A percentile compares a stretch with the other conserved stretches of the same genome.
These are phyloP conservation scores for Micronycteris hirsuta DNA, from an alignment of 2,113 vertebrate genomes.

Conservation along the genomic window DNA sequence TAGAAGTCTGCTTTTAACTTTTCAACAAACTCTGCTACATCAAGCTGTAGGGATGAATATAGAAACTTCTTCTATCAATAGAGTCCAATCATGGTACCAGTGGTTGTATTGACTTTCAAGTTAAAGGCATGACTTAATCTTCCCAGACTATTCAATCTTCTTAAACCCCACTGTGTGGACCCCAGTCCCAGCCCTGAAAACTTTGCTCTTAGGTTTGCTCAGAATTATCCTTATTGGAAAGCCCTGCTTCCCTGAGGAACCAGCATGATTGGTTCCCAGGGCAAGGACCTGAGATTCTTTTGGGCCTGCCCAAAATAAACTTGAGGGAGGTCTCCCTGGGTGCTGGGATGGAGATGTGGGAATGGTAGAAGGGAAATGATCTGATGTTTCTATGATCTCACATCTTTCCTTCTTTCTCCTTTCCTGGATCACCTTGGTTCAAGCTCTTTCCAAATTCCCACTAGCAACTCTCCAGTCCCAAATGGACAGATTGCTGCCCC, in stretches of 20 bases:
- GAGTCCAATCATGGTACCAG: not conserved
- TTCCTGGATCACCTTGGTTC: not conserved
- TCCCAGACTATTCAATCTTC: not conserved
- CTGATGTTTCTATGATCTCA: not conserved
- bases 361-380: not conserved
- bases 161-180: not conserved
- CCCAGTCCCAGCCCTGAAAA: not conserved
- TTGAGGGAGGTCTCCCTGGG: not conserved
- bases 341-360: not conserved
- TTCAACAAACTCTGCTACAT: not conserved
- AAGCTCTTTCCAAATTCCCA: not conserved
- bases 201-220: not conserved
- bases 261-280: not conserved
- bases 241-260: not conserved
- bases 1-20: not conserved
- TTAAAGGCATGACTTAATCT: not conserved
- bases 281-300: not conserved
- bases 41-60: not conserved
- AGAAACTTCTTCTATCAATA: not conserved
- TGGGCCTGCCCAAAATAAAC: not conserved
- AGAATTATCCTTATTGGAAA: not conserved
- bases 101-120: not conserved
- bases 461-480: not conserved
- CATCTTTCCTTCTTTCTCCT: not conserved
- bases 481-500: not conserved